phyloP scores from a whole-genome alignment of 2,797 vertebrate species.

The Xiphorhynchus erythropygius region DNA sequence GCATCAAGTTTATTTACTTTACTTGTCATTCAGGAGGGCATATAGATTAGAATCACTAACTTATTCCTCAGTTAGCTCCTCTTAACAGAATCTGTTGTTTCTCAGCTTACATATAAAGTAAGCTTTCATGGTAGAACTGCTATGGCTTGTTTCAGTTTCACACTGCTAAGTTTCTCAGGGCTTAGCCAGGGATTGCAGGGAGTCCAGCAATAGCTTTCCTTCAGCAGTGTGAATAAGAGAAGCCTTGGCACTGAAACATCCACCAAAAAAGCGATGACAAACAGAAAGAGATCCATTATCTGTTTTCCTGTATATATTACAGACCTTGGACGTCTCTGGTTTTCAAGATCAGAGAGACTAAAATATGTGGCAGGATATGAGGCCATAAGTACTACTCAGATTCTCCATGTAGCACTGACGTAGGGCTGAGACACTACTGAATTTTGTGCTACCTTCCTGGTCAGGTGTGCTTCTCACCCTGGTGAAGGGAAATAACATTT shows the following conservation, averaged over 20 bases:
- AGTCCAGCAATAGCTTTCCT: not conserved
- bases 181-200: not conserved
- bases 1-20: not conserved
- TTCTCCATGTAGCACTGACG: slow-evolving; percentile 7
- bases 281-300: slow-evolving; percentile 32
- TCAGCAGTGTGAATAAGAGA: not conserved
- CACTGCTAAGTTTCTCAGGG: not conserved
- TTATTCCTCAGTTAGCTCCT: not conserved
- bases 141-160: not conserved
- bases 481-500: slow-evolving; percentile 21
- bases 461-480: slow-evolving; percentile 55
- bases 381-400: not conserved
- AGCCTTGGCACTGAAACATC: not conserved
- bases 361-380: slow-evolving; percentile 29
- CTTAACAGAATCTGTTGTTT: not conserved
- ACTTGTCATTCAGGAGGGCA: not conserved
- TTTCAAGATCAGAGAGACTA: slow-evolving; percentile 37
- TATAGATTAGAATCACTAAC: not conserved
- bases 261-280: slow-evolving; percentile 39
- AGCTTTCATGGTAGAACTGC: not conserved
- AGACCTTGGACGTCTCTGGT: slow-evolving; percentile 10
- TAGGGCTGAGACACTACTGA: not conserved
- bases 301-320: slow-evolving; percentile 35
- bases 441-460: slow-evolving; percentile 10
- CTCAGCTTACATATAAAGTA: not conserved